phyloP scores from a whole-genome alignment of 1,140 invertebrate species.

The Portunus trituberculatus region DNA sequence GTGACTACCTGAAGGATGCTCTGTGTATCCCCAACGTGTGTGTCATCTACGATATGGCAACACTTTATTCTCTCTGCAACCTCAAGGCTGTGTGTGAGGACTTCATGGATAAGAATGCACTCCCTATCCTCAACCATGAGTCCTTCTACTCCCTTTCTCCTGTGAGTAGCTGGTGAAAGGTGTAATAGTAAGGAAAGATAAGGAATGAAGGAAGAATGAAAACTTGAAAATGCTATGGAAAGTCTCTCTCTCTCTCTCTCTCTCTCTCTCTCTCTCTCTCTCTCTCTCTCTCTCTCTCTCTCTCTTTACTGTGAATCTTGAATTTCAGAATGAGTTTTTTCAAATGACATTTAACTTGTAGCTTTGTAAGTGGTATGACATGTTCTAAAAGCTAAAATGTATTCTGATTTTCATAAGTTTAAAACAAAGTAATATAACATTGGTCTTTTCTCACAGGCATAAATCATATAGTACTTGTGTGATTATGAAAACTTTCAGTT shows the following conservation, averaged over 20 bases:
- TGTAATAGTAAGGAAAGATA: too few species aligned
- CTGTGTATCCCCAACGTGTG: constrained; percentile 94
- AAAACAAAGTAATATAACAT: too few species aligned
- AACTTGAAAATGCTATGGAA: not conserved
- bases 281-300: not conserved
- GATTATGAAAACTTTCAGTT: too few species aligned
- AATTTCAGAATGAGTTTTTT: too few species aligned
- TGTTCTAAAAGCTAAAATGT: too few species aligned
- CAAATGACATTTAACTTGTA: too few species aligned
- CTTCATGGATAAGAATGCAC: constrained; percentile 94
- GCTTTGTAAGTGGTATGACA: too few species aligned
- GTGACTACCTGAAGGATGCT: constrained; percentile 94
- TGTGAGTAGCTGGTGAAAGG: constrained; percentile 82
- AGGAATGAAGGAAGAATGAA: too few species aligned
- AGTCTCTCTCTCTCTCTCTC: not conserved
- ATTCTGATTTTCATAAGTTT: too few species aligned
- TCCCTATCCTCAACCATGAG: constrained; percentile 90
- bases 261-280: not conserved
- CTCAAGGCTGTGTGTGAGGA: constrained; percentile 85
- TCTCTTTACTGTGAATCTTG: not conserved
- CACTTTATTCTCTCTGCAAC: constrained; percentile 86
- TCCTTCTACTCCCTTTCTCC: constrained; percentile 91
- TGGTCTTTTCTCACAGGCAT: too few species aligned
- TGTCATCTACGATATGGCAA: constrained; percentile 94
- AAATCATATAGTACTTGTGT: too few species aligned